phyloP scores from a whole-genome alignment of 2,888 invertebrate genomes.

The Schizaphis graminum region DNA sequence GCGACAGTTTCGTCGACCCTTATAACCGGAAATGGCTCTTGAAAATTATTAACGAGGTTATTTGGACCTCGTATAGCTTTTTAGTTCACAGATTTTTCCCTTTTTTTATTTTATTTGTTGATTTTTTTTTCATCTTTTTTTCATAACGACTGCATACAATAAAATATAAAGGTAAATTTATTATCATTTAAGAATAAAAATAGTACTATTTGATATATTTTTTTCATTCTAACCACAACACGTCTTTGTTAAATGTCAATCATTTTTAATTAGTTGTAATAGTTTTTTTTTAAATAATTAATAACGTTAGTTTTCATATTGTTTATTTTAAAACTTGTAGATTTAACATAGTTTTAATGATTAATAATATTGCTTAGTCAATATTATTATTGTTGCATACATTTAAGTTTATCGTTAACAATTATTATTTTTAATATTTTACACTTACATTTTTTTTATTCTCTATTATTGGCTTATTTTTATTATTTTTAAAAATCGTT shows the following conservation, averaged over 20 bases:
- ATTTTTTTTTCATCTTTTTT: neutral
- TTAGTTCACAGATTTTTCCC: neutral
- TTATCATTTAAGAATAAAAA: neutral
- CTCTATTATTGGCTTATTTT: neutral
- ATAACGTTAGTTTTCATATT: neutral
- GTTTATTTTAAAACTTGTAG: neutral
- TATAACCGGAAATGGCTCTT: constrained; percentile 57
- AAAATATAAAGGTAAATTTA: neutral
- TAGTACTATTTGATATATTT: constrained; percentile 16
- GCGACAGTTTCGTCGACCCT: constrained; percentile 45
- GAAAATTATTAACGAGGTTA: constrained; percentile 65
- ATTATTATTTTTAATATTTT: neutral
- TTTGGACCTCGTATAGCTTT: constrained; percentile 36
- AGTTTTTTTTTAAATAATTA: neutral
- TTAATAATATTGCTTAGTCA: neutral
- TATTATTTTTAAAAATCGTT: neutral
- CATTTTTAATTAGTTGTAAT: neutral
- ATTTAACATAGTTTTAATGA: neutral
- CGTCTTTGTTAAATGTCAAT: neutral
- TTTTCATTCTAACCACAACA: neutral
- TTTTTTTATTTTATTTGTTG: constrained; percentile 32
- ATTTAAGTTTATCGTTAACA: neutral
- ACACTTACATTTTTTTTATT: neutral
- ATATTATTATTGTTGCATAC: neutral
- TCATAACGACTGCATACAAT: neutral